phyloP scores from a whole-genome alignment of 2,113 vertebrate species.

The Morone saxatilis region DNA sequence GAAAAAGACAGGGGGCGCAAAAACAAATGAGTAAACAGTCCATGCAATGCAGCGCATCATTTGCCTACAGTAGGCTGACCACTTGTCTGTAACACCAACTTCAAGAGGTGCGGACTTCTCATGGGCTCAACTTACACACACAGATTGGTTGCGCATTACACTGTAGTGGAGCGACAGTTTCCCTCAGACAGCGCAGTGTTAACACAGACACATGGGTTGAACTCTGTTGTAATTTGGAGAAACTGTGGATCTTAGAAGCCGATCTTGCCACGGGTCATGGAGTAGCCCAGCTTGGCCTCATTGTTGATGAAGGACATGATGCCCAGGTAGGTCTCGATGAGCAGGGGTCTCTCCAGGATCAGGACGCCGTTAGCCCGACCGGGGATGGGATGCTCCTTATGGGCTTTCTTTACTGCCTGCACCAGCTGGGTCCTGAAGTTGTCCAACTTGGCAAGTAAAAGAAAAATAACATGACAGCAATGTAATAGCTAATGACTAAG shows the following conservation, averaged over 20 bases:
- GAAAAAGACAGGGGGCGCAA: constrained; percentile 16
- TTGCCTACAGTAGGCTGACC: constrained; percentile 30
- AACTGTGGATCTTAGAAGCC: constrained; percentile 87
- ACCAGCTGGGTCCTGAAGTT: constrained; percentile 92
- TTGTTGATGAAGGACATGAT: constrained; percentile 99
- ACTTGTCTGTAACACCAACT: constrained; percentile 35
- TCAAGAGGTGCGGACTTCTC: constrained; percentile 22
- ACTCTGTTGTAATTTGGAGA: constrained; percentile 15
- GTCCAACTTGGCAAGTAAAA: constrained; percentile 85
- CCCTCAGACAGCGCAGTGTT: constrained; percentile 45
- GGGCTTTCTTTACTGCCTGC: constrained; percentile 95
- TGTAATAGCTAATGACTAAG: not conserved
- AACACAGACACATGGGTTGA: constrained; percentile 51
- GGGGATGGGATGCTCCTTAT: constrained; percentile 87
- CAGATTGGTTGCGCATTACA: constrained; percentile 14
- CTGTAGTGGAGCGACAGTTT: constrained; percentile 23
- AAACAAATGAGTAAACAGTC: constrained; percentile 39
- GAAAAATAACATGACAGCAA: not conserved
- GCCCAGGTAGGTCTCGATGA: constrained; percentile 97
- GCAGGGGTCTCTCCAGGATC: constrained; percentile 92
- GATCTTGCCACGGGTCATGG: constrained; percentile 96
- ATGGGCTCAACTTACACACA: constrained; percentile 37
- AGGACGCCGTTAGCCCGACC: constrained; percentile 88
- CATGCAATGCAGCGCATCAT: constrained; percentile 50
- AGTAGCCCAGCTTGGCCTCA: constrained; percentile 96